phyloP scores from a whole-genome alignment of 1,140 invertebrate species.

The Oreohelix idahoensis region DNA sequence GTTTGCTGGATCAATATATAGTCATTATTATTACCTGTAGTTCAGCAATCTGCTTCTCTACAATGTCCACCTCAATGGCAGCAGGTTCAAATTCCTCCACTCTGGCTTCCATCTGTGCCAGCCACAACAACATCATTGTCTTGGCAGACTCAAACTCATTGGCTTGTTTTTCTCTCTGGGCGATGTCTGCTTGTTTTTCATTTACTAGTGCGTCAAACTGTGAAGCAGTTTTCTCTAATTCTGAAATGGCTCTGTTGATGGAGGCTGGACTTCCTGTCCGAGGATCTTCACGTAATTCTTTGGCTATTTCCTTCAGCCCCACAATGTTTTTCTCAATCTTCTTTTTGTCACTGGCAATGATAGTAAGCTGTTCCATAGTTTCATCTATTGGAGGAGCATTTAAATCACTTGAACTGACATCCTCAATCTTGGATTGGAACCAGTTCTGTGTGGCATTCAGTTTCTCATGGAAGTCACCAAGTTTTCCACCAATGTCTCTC shows the following conservation, averaged over 20 bases:
- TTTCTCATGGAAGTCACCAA: constrained; percentile 83
- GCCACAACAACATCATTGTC: constrained; percentile 89
- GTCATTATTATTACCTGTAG: constrained; percentile 77
- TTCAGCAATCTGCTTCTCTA: constrained; percentile 88
- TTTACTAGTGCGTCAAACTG: constrained; percentile 81
- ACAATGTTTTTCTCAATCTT: constrained; percentile 80
- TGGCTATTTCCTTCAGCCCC: constrained; percentile 85
- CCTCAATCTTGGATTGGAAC: constrained; percentile 79
- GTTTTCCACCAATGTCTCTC: constrained; percentile 83
- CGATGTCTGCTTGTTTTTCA: constrained; percentile 87
- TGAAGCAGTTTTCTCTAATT: constrained; percentile 89
- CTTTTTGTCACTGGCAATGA: constrained; percentile 75
- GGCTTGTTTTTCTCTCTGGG: constrained; percentile 86
- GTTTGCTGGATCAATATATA: too few relatives aligned
- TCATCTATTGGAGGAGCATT: constrained; percentile 81
- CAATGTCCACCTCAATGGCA: constrained; percentile 87
- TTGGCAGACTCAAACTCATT: constrained; percentile 88
- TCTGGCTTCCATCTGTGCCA: constrained; percentile 84
- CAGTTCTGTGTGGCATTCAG: constrained; percentile 74
- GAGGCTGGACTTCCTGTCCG: constrained; percentile 79
- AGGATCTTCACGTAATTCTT: constrained; percentile 83
- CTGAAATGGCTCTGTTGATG: constrained; percentile 82
- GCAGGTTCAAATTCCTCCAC: constrained; percentile 83
- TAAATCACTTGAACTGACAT: constrained; percentile 83
- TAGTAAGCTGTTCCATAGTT: constrained; percentile 79